Evolutionary conservation across 2,113 vertebrate species (phyloP), one percentile per base, ranked within the genome.

Genomic region (Atrichornis clamosus): DNA sequence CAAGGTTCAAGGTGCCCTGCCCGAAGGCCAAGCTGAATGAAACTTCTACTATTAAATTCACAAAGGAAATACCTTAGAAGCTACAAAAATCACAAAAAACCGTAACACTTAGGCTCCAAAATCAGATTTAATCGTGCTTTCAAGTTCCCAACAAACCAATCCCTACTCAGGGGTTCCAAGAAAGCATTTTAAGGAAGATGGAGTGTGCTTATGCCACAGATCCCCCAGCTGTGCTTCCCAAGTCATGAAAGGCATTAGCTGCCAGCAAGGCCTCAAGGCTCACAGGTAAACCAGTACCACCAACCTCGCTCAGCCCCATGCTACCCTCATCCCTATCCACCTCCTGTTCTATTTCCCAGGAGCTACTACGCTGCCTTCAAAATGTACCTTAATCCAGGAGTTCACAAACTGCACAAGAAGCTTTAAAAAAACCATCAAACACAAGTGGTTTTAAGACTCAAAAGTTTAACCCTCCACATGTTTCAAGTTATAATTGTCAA

Each of bases 311-410:
- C 47, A 44, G 35, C 21, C 26, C 27, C 21, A n/a, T 1, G 0
- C 16, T 1, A 7, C 23, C 32, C 72, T 50, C 49, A 41, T 44
- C 33, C 52, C 11, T 21, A 2, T 60, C 59, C 46, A 44, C 37
- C 60, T 55, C 33, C 22, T 63, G 41, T 3, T 56, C 16, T 4
- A 0, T 1, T 10, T 19, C 52, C 72, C 79, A 72, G 58, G 28
- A 58, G 37, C 19, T 21, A 21, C 3, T 1, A 23, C 26, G 1
- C 0, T 10, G 32, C 47, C 18, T 32, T 47, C 7, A n/a, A 26
- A 68, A 24, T 1, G 2, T 3, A 42, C 15, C 41, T 53, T 30
- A 18, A 26, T 9, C 19, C 18, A 74, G 27, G 8, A 37, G 13
- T 13, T 37, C 69, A 50, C 20, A 12, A 46, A 52, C 28, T 37